Base-by-base conservation (phyloP, 2,888 invertebrate genomes). In the Drosophila melanosoma region DNA sequence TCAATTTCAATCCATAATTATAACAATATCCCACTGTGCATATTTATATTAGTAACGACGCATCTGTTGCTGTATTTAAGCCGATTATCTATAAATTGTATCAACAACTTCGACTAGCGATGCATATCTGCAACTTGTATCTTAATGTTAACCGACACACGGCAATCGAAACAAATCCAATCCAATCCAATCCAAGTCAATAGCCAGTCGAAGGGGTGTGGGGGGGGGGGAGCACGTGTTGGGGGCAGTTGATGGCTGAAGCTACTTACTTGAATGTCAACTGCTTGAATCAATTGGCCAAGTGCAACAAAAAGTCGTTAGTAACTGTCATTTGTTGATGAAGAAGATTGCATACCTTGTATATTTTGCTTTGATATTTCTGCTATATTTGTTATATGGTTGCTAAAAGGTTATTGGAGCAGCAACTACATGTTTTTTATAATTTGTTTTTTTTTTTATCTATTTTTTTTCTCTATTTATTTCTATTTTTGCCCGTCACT, bases 321-420 rank as follows among this genome's bases (percentile, higher is more conserved):
- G 75, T 73, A 75, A 83, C 82, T 87, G 90, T 87, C 89, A 88
- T 69, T 81, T 78, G 70, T 74, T 76, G 75, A 82, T 78, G 87
- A 86, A 88, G 90, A 90, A 87, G 86, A 79, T 77, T 82, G 71
- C 54, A 59, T 51, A 59, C 29, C 66, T 75, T 63, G 67, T 60
- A 53, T 64, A 76, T 70, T 58, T 59, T 15, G 58, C 33, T 58
- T 32, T 54, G 61, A 53, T 58, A 54, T 54, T 68, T 57, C 56
- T 51, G 65, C 69, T 57, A 53, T 51, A 73, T 62, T 76, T 83
- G 79, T 81, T 70, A 63, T 69, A 69, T 74, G 70, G 35, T 11
- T 63, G 62, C 68, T 69, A 60, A 87, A 87, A 87, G 87, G 87
- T 87, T 87, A 90, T 78, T 90, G 78, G 87, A 87, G 90, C 90